Base-by-base conservation (phyloP, 2,888 invertebrate genomes). In the Spodoptera exigua region DNA sequence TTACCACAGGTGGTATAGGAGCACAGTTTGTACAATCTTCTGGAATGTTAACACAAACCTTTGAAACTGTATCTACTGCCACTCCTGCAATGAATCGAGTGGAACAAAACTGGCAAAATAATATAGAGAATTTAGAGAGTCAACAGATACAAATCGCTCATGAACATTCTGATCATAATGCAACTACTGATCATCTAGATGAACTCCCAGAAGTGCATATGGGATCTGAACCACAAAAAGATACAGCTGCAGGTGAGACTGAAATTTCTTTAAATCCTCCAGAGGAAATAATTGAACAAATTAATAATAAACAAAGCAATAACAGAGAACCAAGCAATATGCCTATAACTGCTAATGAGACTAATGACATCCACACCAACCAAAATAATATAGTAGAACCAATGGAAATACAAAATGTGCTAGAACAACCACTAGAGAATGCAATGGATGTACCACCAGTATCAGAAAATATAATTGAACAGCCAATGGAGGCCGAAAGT, bases 31-130 rank as follows among this genome's bases (percentile, higher is more conserved):
- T 90, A 44, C 90, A 89, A 52, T 82, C 91, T 44, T 89, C 93
- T 66, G 85, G 90, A 47, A 91, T 93, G 35, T 82, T 93, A 37
- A 88, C 93, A 45, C 91, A 92, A 79, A 92, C 91, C 72, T 93
- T 82, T 85, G 91, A 89, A 72, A 91, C 92, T 37, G 85, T 91
- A 9, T 88, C 90, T 44, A 91, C 92, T 40, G 78, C 91, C 16
- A 91, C 95, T 44, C 92, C 95, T 61, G 89, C 95, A 12, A 91
- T 93, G 59, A 92, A 89, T 72, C 83, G 89, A 57, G 83, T 87
- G n/a, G 82, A 84, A 27, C 84, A 87, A 61, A 65, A 83, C 47
- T 93, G 93, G 91, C 85, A 87, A 71, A 83, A 74, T 63, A 84
- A 78, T 74, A 68, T 84, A 18, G 76, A 83, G 68, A 81, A 66